A percentile compares a stretch with the other conserved stretches of the same genome.
phyloP scores from a whole-genome alignment of 2,888 invertebrate genomes.

The Eilema caniola region DNA sequence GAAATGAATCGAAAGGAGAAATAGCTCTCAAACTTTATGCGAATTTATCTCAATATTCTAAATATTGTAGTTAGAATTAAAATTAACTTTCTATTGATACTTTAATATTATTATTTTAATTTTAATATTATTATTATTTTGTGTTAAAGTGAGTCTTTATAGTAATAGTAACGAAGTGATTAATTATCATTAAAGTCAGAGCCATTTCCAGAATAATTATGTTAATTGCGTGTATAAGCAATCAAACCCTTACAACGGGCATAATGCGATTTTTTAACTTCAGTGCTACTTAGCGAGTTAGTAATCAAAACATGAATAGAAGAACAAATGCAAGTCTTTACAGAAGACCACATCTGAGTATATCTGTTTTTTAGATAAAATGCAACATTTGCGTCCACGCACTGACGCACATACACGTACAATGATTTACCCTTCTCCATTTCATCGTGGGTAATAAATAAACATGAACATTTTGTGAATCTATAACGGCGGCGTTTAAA shows the following conservation, averaged over 20 bases:
- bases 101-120: neutral
- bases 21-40: conserved; percentile 19
- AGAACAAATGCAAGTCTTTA: too few species aligned
- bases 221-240: neutral
- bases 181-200: too few species aligned
- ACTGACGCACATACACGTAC: too few species aligned
- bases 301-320: too few species aligned
- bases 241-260: neutral
- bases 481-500: neutral
- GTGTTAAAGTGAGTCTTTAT: too few species aligned
- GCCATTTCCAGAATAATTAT: neutral
- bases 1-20: conserved; percentile 15
- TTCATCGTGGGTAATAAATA: neutral
- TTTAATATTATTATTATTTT: too few species aligned
- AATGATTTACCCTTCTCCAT: neutral
- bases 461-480: neutral
- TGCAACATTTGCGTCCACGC: too few species aligned
- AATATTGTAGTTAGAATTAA: conserved; percentile 21
- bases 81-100: conserved; percentile 14
- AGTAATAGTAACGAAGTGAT: too few species aligned
- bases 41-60: conserved; percentile 14
- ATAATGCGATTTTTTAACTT: too few species aligned
- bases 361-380: too few species aligned
- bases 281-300: too few species aligned
- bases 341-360: neutral